Evolutionary conservation across 2,113 vertebrate species (phyloP), one percentile per base, ranked within the genome.

Genomic region (Paramormyrops kingsleyae): DNA sequence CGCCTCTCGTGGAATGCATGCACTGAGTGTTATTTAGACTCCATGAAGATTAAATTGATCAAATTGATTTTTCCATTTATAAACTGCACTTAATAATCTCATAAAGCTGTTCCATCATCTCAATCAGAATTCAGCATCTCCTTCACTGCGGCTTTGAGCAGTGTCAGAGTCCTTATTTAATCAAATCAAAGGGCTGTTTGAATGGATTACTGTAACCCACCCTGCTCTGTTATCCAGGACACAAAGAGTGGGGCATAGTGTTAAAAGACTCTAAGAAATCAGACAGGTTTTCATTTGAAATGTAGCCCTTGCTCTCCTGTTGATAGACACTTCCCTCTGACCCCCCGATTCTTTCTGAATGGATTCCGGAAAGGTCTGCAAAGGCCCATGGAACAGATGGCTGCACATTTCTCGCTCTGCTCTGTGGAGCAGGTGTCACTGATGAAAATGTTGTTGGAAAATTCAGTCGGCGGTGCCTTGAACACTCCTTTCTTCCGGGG

Each of bases 111-210:
- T 50, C 10, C 46, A 77, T 87, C 90, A 87, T 91, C 91, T 88
- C 88, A 66, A 44, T 53, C 56, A 74, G 88, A 85, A 42, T 49
- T 49, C 66, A 50, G 50, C 10, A 44, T 83, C 44, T 21, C 49
- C 35, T n/a, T 83, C 49, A 85, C 85, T 87, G 84, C 12, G 50
- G 83, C 83, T 47, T 90, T 90, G 88, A 27, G 56, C 46, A 46
- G 49, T 83, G 77, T 91, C 88, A 91, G 77, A 87, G 92, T 90
- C 89, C 91, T 80, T 94, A 94, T 95, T 95, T 93, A 92, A 95
- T 94, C 93, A 90, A 91, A 92, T 92, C 91, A 77, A 89, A 91
- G 94, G 94, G 92, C 93, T 93, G 94, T 94, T 95, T 95, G 93
- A 94, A 94, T 93, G 94, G 94, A 95, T 94, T 94, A 94, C 91